A percentile compares a stretch with the other conserved stretches of the same genome.
These are phyloP conservation scores for Clarias fuscus DNA, from an alignment of 2,797 vertebrate genomes.

Conservation along the genomic window DNA sequence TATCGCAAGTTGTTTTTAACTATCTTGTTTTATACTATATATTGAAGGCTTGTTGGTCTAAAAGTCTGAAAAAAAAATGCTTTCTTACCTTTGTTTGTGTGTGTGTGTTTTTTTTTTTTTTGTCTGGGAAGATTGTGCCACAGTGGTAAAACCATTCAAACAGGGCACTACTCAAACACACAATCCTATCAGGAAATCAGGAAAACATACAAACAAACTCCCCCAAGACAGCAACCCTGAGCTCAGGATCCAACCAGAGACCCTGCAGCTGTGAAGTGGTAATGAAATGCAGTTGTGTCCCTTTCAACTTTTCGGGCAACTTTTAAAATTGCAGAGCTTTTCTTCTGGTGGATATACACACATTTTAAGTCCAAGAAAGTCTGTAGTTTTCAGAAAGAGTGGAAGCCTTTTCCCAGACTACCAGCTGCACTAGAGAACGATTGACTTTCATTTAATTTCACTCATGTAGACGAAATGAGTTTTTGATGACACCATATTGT, in stretches of 20 bases:
- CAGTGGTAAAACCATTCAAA: not conserved
- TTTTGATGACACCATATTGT: constrained; percentile 7
- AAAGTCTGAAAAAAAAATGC: not conserved
- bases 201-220: not conserved
- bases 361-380: no score
- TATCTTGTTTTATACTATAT: not conserved
- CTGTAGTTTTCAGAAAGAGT: not conserved
- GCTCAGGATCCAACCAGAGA: not conserved
- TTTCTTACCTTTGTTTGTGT: not conserved
- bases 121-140: not conserved
- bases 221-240: not conserved
- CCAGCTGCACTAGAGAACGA: not conserved
- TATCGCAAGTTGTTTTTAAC: not conserved
- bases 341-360: not conserved
- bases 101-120: not conserved
- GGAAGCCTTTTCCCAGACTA: not conserved
- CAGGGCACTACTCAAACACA: no score
- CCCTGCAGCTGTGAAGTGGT: not conserved
- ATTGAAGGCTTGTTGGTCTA: not conserved
- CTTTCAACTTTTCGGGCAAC: not conserved
- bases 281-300: not conserved
- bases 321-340: not conserved
- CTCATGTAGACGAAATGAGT: not conserved
- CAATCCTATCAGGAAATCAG: no score
- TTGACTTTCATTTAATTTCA: not conserved